Percentiles rank a stretch among this genome's conserved stretches.
phyloP scores from a whole-genome alignment of 1,140 invertebrate genomes.

The Acromyrmex heyeri region DNA sequence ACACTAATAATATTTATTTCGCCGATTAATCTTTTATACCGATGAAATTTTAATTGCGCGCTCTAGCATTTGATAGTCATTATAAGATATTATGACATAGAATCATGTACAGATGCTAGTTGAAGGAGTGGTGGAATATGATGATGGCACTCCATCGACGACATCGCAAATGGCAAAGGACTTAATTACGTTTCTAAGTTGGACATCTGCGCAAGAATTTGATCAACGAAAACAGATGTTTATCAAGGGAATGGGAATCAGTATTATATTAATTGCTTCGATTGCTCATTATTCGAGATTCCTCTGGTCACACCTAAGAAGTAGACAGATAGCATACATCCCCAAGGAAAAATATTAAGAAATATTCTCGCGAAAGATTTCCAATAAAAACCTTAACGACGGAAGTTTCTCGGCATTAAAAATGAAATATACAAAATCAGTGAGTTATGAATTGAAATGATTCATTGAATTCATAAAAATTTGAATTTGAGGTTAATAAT shows the following conservation, averaged over 20 bases:
- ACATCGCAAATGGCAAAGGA: conserved; percentile 98
- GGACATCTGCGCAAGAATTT: conserved; percentile 96
- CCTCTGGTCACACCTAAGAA: conserved; percentile 47
- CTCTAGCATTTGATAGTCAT: background rate
- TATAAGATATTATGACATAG: background rate
- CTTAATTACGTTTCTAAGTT: conserved; percentile 96
- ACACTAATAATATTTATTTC: conserved; percentile 19
- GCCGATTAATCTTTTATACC: background rate
- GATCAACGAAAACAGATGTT: conserved; percentile 94
- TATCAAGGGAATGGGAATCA: conserved; percentile 92
- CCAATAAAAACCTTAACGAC: background rate
- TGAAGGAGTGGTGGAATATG: conserved; percentile 92
- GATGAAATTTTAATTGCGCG: background rate
- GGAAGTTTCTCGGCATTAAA: background rate
- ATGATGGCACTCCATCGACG: conserved; percentile 95
- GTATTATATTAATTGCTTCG: conserved; percentile 85
- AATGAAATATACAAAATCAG: background rate
- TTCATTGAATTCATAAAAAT: background rate
- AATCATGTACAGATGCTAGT: conserved; percentile 81
- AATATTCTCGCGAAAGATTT: background rate
- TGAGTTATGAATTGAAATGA: background rate
- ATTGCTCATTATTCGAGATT: conserved; percentile 91
- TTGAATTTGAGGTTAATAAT: background rate
- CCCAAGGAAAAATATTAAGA: conserved; percentile 41
- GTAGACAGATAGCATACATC: conserved; percentile 49